Conservation (phyloP, 1,140 invertebrate species). For the Habropoda laboriosa region DNA sequence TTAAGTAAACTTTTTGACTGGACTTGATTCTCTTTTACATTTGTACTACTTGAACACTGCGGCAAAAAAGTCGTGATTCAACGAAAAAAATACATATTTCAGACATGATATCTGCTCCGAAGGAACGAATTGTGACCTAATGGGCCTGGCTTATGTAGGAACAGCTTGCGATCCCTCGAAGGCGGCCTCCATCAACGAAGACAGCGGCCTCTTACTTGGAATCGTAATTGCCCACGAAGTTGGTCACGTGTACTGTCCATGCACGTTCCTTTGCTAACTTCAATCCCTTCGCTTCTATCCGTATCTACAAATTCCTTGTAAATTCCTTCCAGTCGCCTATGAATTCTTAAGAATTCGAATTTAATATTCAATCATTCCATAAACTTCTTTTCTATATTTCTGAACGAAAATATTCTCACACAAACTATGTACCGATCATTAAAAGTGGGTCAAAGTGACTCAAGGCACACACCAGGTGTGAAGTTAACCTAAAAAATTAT, state of each 20-base stretch:
- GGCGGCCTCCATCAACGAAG: slow-evolving; percentile 87
- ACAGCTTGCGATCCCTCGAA: slow-evolving; percentile 85
- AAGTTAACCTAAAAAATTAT: no score
- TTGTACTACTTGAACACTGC: no score
- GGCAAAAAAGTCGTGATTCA: slow-evolving; percentile 63
- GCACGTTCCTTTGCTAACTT: slow-evolving; percentile 18
- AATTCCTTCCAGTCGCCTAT: background rate
- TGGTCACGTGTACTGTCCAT: slow-evolving; percentile 85
- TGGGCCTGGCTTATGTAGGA: slow-evolving; percentile 86
- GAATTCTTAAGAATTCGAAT: no score
- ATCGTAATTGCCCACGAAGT: slow-evolving; percentile 88
- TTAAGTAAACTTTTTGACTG: no score
- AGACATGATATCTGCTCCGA: slow-evolving; percentile 85
- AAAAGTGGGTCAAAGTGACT: no score
- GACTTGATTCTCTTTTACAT: no score
- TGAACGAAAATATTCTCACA: no score
- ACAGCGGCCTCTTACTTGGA: slow-evolving; percentile 85
- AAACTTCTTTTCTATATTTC: no score
- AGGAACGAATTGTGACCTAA: slow-evolving; percentile 84
- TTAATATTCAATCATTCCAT: no score
- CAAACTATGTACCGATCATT: no score
- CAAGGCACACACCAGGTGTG: no score
- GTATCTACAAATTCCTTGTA: background rate
- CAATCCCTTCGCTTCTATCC: slow-evolving; percentile 4
- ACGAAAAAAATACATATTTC: slow-evolving; percentile 17